A percentile compares a stretch with the other conserved stretches of the same genome.
phyloP scores from a whole-genome alignment of 1,140 invertebrate species.

The Drosophila pachea region DNA sequence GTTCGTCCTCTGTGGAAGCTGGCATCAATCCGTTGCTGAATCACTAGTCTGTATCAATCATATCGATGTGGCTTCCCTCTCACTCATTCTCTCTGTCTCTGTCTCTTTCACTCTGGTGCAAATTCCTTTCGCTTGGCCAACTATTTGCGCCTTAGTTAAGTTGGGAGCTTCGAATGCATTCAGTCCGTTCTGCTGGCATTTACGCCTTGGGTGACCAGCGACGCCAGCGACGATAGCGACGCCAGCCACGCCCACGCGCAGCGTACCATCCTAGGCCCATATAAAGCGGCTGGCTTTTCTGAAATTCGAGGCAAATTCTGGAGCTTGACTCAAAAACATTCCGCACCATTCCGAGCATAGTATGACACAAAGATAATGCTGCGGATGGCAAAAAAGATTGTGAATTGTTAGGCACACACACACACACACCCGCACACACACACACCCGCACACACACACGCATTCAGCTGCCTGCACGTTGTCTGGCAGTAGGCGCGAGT shows the following conservation, averaged over 20 bases:
- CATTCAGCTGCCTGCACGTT: neutral
- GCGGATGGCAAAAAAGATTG: slow-evolving; percentile 46
- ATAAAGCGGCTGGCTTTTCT: neutral
- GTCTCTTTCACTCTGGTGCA: neutral
- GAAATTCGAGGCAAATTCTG: slow-evolving; percentile 24
- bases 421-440: neutral
- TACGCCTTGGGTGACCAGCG: slow-evolving; percentile 19
- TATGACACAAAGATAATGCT: slow-evolving; percentile 56
- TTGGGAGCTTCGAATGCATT: slow-evolving; percentile 27
- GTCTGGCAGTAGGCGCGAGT: slow-evolving; percentile 7
- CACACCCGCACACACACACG: slow-evolving; percentile 1
- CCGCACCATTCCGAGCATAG: slow-evolving; percentile 47
- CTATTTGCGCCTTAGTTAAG: slow-evolving; percentile 7
- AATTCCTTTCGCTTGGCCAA: neutral
- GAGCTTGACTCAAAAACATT: slow-evolving; percentile 51
- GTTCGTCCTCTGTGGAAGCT: neutral
- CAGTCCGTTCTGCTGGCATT: slow-evolving; percentile 4
- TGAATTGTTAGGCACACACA: slow-evolving; percentile 40
- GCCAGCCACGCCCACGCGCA: neutral
- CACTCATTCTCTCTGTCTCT: no score
- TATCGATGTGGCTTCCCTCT: no score
- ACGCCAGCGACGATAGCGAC: neutral
- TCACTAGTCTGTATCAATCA: no score
- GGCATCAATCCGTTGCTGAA: neutral
- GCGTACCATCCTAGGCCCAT: no score